Base-by-base conservation (phyloP, 1,140 invertebrate genomes). In the Sitodiplosis mosellana region DNA sequence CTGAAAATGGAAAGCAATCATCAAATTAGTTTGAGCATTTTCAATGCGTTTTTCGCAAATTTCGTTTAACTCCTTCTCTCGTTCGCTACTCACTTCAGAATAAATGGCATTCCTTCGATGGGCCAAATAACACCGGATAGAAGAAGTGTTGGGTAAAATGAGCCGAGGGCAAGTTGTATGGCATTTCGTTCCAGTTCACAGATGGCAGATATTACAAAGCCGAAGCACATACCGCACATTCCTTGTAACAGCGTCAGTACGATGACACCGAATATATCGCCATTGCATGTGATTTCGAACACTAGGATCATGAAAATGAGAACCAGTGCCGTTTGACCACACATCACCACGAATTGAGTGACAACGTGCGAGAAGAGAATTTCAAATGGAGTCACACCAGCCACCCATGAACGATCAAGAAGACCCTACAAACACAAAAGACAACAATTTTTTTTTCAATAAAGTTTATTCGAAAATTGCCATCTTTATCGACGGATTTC, bases 211-310 rank as follows among this genome's bases (percentile, higher is more conserved):
- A 93, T 92, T n/a, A 94, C 81, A 64, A 95, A 84, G 45, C 83
- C 83, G 62, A 91, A 91, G 58, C 84, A 85, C 91, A 95, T 95
- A 55, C 91, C 92, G 61, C 88, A 92, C 10, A 91, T 72, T 48
- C 87, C 90, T 64, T 85, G 81, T 48, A 87, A 67, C 49, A 95
- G 76, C 0, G 87, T 87, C 8, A 95, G 61, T 33, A 87, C 67
- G 47, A 94, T 74, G 2, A 93, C 88, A 68, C 81, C 81, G 20
- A 80, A 69, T 27, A 92, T 75, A 33, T 87, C 81, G 4, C 89
- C 90, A 51, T 83, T 78, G 56, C 83, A 84, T 56, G 88, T 80
- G 4, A 93, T 84, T 1, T 81, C 75, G 55, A 92, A 90, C 0
- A 92, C 83, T 0, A 87, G 68, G 53, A 94, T 84, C 77, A 92